phyloP scores from a whole-genome alignment of 2,797 vertebrate genomes.

The Hozukius guyotensis region DNA sequence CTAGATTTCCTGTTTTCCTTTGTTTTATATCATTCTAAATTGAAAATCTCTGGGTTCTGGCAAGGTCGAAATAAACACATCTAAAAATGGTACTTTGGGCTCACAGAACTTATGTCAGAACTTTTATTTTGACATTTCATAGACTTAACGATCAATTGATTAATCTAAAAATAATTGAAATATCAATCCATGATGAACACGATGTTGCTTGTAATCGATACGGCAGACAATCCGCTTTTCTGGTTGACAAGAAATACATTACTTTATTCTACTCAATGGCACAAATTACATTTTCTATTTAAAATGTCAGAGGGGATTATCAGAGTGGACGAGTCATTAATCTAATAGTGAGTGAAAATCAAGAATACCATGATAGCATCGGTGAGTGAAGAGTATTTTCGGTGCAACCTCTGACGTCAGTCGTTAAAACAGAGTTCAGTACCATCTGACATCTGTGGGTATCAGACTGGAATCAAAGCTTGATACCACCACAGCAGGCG shows the following conservation, averaged over 20 bases:
- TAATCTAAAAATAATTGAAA: neutral
- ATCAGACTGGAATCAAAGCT: slow-evolving; percentile 52
- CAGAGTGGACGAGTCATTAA: neutral
- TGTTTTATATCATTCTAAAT: neutral
- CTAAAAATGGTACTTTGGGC: neutral
- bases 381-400: slow-evolving; percentile 18
- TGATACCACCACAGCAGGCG: slow-evolving; percentile 50
- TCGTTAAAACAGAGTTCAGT: slow-evolving; percentile 12
- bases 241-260: neutral
- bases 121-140: neutral
- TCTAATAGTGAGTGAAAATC: neutral
- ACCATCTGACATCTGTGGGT: slow-evolving; percentile 56
- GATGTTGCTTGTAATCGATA: neutral
- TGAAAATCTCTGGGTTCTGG: neutral
- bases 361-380: neutral
- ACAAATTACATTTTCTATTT: slow-evolving; percentile 1
- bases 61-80: neutral
- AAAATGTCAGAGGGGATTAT: neutral
- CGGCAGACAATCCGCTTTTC: neutral
- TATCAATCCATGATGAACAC: neutral
- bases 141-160: neutral
- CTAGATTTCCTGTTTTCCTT: neutral
- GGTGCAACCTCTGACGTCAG: slow-evolving; percentile 16
- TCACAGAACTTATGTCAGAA: neutral
- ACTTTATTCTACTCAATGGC: neutral